Conservation (phyloP, 2,888 invertebrate genomes). For the Drosophila anceps region DNA sequence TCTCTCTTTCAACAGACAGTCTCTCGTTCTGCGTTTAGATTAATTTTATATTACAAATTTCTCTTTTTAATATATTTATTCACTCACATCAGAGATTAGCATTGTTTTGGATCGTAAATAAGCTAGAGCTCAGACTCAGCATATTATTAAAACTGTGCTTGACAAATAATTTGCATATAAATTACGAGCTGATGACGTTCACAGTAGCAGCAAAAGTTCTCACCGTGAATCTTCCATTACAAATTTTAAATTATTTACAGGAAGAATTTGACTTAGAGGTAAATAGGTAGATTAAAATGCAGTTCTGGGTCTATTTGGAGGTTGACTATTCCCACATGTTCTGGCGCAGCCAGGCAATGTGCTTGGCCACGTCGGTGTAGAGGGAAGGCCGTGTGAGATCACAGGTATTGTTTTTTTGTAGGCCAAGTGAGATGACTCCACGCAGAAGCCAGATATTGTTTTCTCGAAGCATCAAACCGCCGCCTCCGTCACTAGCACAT, state of each 20-base stretch:
- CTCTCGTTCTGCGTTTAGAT: not conserved
- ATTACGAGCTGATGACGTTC: conserved; percentile 30
- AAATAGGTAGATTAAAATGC: not conserved
- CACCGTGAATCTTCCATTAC: conserved; percentile 23
- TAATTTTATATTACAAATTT: not conserved
- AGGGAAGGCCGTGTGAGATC: conserved; percentile 88
- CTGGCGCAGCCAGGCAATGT: conserved; percentile 86
- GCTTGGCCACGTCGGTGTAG: conserved; percentile 88
- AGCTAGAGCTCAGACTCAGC: conserved; percentile 7
- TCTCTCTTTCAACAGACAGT: not conserved
- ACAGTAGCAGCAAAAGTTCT: not conserved
- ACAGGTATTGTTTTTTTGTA: conserved; percentile 84
- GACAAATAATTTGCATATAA: conserved; percentile 33
- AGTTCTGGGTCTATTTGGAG: conserved; percentile 2
- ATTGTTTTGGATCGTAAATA: not conserved
- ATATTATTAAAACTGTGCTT: not conserved
- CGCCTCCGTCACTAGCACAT: conserved; percentile 88
- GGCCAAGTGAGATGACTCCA: conserved; percentile 86
- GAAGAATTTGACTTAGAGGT: not conserved
- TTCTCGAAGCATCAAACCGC: conserved; percentile 85
- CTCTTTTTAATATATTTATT: not conserved
- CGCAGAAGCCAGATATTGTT: conserved; percentile 85
- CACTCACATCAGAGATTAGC: not conserved
- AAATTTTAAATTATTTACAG: conserved; percentile 25
- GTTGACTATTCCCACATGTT: conserved; percentile 64